Evolutionary conservation across 2,888 invertebrate species (phyloP).

Genomic region (Heteromurus nitidus): DNA sequence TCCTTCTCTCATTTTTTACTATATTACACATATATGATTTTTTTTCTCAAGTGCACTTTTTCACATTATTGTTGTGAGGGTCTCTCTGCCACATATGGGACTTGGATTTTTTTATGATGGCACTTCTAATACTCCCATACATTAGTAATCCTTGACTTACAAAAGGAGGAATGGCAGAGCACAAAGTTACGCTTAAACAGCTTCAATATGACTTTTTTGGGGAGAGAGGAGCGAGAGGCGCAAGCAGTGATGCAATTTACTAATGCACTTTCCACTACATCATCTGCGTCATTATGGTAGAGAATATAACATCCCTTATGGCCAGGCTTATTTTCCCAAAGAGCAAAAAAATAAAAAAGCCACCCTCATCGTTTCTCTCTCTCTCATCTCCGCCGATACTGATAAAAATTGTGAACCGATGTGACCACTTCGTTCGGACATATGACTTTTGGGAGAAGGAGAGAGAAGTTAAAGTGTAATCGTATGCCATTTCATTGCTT

Average conservation of each 20-base stretch:
- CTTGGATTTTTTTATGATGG: slow-evolving; percentile 33
- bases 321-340: not conserved
- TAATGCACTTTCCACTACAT: slow-evolving; percentile 51
- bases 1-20: slow-evolving; percentile 1
- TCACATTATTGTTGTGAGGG: too few species aligned
- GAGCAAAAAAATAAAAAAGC: slow-evolving; percentile 44
- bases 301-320: slow-evolving; percentile 4
- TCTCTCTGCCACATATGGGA: too few species aligned
- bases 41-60: slow-evolving; percentile 36
- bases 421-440: slow-evolving; percentile 64
- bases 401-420: slow-evolving; percentile 58
- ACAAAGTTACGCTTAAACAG: slow-evolving; percentile 27
- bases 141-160: slow-evolving; percentile 48
- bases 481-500: slow-evolving; percentile 48
- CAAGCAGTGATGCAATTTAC: slow-evolving; percentile 45
- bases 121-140: slow-evolving; percentile 35
- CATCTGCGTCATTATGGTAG: slow-evolving; percentile 43
- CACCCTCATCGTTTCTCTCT: slow-evolving; percentile 44
- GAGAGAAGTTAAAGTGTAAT: too few species aligned
- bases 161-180: slow-evolving; percentile 32
- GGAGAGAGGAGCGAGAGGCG: slow-evolving; percentile 19
- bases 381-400: not conserved
- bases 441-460: slow-evolving; percentile 43
- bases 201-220: slow-evolving; percentile 49
- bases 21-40: slow-evolving; percentile 18